phyloP scores from a whole-genome alignment of 2,113 vertebrate genomes.

The Mesembrinibis cayennensis region DNA sequence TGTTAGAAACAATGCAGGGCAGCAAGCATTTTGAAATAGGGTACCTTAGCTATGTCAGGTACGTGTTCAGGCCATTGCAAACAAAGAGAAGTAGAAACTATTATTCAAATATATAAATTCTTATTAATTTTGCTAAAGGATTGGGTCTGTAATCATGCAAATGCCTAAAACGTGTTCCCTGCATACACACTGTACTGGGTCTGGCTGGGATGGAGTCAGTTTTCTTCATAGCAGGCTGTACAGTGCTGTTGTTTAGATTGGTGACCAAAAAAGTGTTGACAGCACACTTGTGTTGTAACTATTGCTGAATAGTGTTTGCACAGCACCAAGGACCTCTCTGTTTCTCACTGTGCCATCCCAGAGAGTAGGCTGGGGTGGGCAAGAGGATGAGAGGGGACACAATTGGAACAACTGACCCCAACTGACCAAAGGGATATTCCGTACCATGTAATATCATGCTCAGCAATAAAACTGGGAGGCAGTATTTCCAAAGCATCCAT shows the following conservation, averaged over 20 bases:
- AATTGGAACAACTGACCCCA: background rate
- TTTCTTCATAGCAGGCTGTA: background rate
- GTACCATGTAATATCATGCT: accelerated
- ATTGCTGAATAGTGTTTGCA: background rate
- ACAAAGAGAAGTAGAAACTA: background rate
- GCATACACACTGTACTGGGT: background rate
- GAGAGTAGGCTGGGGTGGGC: background rate
- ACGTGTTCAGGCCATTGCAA: background rate
- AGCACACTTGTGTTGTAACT: accelerated
- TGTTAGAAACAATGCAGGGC: background rate
- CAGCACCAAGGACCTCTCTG: background rate
- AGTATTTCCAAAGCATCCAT: background rate
- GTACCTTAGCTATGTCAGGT: background rate
- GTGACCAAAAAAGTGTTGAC: background rate
- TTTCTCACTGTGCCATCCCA: background rate
- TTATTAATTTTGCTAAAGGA: background rate
- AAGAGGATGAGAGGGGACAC: background rate
- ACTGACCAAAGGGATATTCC: background rate
- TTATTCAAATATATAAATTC: background rate
- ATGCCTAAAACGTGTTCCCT: background rate
- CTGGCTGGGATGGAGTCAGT: background rate
- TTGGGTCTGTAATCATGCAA: background rate
- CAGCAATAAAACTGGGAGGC: background rate
- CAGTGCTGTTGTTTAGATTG: background rate
- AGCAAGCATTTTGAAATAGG: background rate